These are phyloP conservation scores for Puffinus mauretanicus DNA, from an alignment of 2,113 vertebrate genomes.

Conservation along the genomic window DNA sequence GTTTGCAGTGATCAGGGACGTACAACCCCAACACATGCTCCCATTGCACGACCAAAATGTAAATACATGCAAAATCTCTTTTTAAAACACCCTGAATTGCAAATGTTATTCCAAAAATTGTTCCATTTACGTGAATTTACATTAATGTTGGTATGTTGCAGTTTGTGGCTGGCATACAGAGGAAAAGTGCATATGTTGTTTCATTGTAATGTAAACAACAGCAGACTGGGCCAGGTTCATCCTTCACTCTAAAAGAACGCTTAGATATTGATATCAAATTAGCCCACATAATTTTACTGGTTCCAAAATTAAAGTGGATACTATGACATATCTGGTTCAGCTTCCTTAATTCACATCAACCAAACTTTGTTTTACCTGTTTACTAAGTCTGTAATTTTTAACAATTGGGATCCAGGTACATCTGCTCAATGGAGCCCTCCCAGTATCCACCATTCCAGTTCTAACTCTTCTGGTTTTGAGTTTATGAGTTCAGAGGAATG, in stretches of 20 bases:
- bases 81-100: background rate
- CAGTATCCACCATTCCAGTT: background rate
- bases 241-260: background rate
- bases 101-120: background rate
- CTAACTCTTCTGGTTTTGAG: background rate
- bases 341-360: background rate
- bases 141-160: too few species aligned
- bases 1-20: background rate
- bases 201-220: background rate
- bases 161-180: background rate
- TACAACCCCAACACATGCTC: background rate
- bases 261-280: background rate
- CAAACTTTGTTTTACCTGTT: background rate
- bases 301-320: background rate
- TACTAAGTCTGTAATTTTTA: background rate
- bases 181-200: fast-evolving
- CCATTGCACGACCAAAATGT: fast-evolving
- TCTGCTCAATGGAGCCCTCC: background rate
- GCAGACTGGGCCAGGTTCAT: background rate
- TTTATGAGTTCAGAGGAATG: background rate
- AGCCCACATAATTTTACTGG: background rate
- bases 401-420: background rate
- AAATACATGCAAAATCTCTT: background rate
- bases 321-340: background rate
- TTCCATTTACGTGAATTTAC: background rate